phyloP scores from a whole-genome alignment of 1,140 invertebrate species.

The Ostrea edulis region DNA sequence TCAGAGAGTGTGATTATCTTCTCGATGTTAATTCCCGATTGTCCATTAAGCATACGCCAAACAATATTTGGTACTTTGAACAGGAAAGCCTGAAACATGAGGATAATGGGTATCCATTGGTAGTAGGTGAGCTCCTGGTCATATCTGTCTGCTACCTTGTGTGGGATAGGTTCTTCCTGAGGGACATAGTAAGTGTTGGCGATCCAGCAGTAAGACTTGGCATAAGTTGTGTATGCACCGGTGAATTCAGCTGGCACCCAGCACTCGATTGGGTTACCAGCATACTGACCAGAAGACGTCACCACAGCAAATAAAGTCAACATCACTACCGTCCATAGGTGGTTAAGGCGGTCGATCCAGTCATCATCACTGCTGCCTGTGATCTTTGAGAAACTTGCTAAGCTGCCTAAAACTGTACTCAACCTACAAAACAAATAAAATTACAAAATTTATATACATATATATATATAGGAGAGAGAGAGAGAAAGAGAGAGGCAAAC shows the following conservation, averaged over 20 bases:
- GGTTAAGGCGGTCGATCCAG: constrained; percentile 71
- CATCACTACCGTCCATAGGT: constrained; percentile 71
- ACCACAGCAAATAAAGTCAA: constrained; percentile 70
- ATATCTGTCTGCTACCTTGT: constrained; percentile 63
- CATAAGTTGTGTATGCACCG: constrained; percentile 67
- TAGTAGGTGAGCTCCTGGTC: constrained; percentile 90
- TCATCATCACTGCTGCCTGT: constrained; percentile 70
- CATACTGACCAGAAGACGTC: constrained; percentile 75
- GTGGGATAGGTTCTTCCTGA: constrained; percentile 78
- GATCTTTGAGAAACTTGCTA: constrained; percentile 68
- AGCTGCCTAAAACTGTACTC: constrained; percentile 62
- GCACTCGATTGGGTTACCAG: constrained; percentile 76
- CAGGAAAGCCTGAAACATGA: constrained; percentile 94
- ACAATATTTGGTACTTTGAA: constrained; percentile 93
- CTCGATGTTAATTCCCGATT: constrained; percentile 69
- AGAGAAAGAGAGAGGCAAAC: too few species aligned
- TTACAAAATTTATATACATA: not conserved
- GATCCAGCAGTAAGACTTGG: constrained; percentile 79
- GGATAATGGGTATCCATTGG: constrained; percentile 97
- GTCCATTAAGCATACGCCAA: constrained; percentile 71
- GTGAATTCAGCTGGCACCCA: constrained; percentile 77
- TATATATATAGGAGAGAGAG: too few species aligned
- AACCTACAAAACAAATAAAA: constrained; percentile 57
- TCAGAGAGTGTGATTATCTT: constrained; percentile 85
- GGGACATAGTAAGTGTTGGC: constrained; percentile 81